phyloP scores from a whole-genome alignment of 2,888 invertebrate genomes.

The Parapristionchus giblindavisi region DNA sequence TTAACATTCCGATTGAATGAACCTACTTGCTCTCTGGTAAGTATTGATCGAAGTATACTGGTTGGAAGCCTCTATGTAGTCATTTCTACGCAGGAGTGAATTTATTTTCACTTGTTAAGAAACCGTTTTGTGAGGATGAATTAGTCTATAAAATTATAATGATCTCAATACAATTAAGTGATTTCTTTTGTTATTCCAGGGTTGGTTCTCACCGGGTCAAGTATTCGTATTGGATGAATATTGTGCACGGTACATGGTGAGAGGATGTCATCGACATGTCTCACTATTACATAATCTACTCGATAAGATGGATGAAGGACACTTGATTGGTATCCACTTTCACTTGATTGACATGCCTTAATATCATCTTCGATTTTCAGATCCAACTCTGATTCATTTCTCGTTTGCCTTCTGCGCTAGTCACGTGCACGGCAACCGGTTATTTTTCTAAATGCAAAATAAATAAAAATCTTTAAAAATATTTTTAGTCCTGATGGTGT shows the following conservation, averaged over 20 bases:
- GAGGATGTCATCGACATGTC: constrained; percentile 90
- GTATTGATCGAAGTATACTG: constrained; percentile 61
- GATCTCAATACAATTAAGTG: neutral
- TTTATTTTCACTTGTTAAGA: too few relatives aligned
- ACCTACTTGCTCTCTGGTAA: constrained; percentile 95
- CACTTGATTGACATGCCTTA: neutral
- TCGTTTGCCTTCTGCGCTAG: constrained; percentile 99
- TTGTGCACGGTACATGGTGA: constrained; percentile 94
- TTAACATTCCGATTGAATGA: constrained; percentile 94
- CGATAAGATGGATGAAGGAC: constrained; percentile 79
- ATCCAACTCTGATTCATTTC: constrained; percentile 97
- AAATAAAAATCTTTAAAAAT: neutral
- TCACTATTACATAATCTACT: constrained; percentile 93
- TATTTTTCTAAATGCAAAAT: neutral
- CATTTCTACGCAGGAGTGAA: neutral
- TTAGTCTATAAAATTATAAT: too few relatives aligned
- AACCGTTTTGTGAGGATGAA: too few relatives aligned
- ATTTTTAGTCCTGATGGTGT: constrained; percentile 81
- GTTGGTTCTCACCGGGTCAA: constrained; percentile 99
- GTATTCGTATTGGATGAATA: constrained; percentile 97
- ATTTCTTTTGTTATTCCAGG: constrained; percentile 75
- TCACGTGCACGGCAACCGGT: constrained; percentile 99
- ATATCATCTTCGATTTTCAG: neutral
- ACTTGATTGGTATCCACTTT: constrained; percentile 80
- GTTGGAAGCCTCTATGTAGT: too few relatives aligned